Evolutionary conservation across 1,140 invertebrate genomes (phyloP).

Genomic region (Ceratina japonica): DNA sequence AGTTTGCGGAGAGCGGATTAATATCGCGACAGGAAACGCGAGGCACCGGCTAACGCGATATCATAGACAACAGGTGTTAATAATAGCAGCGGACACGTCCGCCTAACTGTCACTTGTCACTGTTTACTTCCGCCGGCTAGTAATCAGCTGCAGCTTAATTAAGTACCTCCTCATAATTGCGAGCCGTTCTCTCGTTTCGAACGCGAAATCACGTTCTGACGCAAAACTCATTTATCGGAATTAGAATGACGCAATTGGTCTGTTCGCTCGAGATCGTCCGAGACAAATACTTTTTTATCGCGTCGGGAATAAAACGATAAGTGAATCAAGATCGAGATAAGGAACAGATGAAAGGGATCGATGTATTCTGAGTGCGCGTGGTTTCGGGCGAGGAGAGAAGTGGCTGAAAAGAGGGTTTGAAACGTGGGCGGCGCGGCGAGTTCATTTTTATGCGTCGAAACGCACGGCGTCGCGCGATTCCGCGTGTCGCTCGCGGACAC

Average conservation of each 20-base stretch:
- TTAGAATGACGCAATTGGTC: too few relatives aligned
- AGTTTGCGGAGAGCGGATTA: constrained; percentile 1
- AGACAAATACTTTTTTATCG: too few relatives aligned
- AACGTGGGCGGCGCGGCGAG: too few relatives aligned
- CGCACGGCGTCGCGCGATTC: constrained; percentile 16
- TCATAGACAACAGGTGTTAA: constrained; percentile 33
- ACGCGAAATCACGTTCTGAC: neutral
- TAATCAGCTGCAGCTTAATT: constrained; percentile 31
- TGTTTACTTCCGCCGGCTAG: constrained; percentile 27
- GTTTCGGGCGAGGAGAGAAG: too few relatives aligned
- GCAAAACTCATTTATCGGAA: too few relatives aligned
- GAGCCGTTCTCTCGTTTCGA: neutral
- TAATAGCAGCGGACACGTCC: constrained; percentile 13
- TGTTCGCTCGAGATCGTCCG: too few relatives aligned
- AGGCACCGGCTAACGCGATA: neutral
- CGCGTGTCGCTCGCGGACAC: constrained; percentile 21
- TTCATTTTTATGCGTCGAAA: constrained; percentile 41
- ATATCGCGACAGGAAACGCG: neutral
- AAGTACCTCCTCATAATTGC: constrained; percentile 1
- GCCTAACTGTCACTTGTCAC: constrained; percentile 12
- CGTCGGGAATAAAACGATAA: too few relatives aligned
- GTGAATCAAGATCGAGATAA: too few relatives aligned
- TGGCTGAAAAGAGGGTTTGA: too few relatives aligned
- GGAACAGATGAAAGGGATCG: too few relatives aligned
- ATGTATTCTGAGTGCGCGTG: too few relatives aligned